These are phyloP conservation scores for Limnodromus scolopaceus DNA, from an alignment of 2,797 vertebrate species.

Conservation along the genomic window DNA sequence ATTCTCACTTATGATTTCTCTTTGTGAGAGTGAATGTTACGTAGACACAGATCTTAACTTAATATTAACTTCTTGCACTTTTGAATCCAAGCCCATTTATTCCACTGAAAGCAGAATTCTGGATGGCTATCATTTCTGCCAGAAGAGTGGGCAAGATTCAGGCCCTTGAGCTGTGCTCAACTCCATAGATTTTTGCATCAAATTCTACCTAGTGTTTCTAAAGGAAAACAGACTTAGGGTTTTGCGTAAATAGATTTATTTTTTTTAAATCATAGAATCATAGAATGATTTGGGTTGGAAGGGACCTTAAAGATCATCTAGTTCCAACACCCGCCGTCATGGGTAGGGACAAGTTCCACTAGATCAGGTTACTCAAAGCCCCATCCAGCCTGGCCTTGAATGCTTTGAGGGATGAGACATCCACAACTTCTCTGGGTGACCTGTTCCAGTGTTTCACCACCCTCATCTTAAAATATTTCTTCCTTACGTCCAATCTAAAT, in stretches of 20 bases:
- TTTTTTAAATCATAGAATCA: background rate
- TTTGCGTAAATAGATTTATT: background rate
- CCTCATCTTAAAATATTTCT: background rate
- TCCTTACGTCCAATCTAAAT: background rate
- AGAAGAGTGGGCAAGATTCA: background rate
- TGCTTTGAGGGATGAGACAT: background rate
- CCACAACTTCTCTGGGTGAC: background rate
- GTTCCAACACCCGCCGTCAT: background rate
- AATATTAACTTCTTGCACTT: background rate
- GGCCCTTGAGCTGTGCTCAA: background rate
- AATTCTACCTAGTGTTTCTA: background rate
- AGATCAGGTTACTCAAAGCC: background rate
- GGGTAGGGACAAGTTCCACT: background rate
- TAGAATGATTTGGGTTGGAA: background rate
- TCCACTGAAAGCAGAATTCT: background rate
- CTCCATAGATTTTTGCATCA: background rate
- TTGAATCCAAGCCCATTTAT: background rate
- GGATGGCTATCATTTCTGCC: accelerated
- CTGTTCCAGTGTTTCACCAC: background rate
- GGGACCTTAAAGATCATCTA: background rate
- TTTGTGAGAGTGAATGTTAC: background rate
- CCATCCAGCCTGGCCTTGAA: background rate
- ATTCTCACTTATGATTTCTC: background rate
- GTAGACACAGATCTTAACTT: background rate
- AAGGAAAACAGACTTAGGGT: background rate